Evolutionary conservation across 2,888 invertebrate species (phyloP).

Genomic region (Plebejus argus): DNA sequence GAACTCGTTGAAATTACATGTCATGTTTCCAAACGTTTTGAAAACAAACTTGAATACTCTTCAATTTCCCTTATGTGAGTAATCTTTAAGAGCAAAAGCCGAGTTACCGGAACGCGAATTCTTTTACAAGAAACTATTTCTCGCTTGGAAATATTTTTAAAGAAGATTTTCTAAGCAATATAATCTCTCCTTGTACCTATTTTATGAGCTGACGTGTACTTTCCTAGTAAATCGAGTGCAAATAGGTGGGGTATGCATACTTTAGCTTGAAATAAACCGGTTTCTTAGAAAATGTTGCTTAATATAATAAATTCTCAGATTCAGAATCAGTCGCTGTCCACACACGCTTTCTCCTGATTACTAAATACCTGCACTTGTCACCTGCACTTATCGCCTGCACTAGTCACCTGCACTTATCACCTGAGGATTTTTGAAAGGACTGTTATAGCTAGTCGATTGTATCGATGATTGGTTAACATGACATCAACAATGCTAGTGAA

Average conservation of each 20-base stretch:
- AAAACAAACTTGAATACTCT: neutral
- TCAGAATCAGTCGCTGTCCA: too few species aligned
- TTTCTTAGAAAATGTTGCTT: neutral
- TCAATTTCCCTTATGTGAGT: slow-evolving; percentile 20
- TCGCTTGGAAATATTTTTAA: slow-evolving; percentile 10
- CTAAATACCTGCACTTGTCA: too few species aligned
- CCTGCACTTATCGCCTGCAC: too few species aligned
- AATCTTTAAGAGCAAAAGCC: slow-evolving; percentile 27
- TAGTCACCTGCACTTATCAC: too few species aligned
- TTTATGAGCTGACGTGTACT: slow-evolving; percentile 14
- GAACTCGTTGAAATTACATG: neutral
- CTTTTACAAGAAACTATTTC: slow-evolving; percentile 24
- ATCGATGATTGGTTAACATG: too few species aligned
- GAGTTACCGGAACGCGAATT: slow-evolving; percentile 14
- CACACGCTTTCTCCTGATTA: too few species aligned
- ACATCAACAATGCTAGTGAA: too few species aligned
- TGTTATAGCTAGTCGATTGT: too few species aligned
- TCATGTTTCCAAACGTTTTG: neutral
- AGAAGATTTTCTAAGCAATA: slow-evolving; percentile 13
- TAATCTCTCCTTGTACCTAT: slow-evolving; percentile 18
- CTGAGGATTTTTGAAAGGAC: too few species aligned
- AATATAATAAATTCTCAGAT: neutral
- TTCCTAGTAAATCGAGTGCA: neutral
- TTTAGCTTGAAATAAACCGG: neutral
- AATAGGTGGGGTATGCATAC: neutral